Percentiles rank a stretch among this genome's conserved stretches.
These are phyloP conservation scores for Festucalex cinctus DNA, from an alignment of 2,113 vertebrate species.

Conservation along the genomic window DNA sequence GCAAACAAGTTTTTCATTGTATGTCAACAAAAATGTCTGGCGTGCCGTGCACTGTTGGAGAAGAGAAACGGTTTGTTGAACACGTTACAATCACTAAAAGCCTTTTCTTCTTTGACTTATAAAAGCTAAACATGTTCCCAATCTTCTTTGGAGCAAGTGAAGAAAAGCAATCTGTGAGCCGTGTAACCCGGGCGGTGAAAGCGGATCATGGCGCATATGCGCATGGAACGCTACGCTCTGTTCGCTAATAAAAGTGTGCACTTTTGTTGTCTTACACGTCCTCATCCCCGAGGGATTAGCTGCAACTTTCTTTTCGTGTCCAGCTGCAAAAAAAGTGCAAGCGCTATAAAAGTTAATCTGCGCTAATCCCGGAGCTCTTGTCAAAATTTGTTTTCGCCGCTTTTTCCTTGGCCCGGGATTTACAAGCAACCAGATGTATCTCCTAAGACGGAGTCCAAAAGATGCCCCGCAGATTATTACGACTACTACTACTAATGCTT, in stretches of 20 bases:
- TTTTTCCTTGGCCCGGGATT: background rate
- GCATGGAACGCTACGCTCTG: conserved; percentile 1
- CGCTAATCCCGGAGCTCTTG: conserved; percentile 4
- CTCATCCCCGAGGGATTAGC: background rate
- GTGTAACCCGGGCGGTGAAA: background rate
- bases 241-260: conserved; percentile 1
- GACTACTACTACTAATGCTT: background rate
- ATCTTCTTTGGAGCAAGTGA: conserved; percentile 4
- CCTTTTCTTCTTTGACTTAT: background rate
- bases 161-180: conserved; percentile 3
- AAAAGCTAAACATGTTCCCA: background rate
- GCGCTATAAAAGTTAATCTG: background rate
- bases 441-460: conserved; percentile 1
- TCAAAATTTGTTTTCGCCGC: conserved; percentile 4
- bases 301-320: background rate
- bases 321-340: conserved; percentile 6
- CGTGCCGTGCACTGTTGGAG: background rate
- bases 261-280: background rate
- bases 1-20: background rate
- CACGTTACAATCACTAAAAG: conserved; percentile 4
- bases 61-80: background rate
- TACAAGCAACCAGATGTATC: conserved; percentile 5
- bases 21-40: background rate
- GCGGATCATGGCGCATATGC: conserved; percentile 5
- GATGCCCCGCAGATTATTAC: background rate